Evolutionary conservation across 1,140 invertebrate species (phyloP).

Genomic region (Drosophila sturtevanti): DNA sequence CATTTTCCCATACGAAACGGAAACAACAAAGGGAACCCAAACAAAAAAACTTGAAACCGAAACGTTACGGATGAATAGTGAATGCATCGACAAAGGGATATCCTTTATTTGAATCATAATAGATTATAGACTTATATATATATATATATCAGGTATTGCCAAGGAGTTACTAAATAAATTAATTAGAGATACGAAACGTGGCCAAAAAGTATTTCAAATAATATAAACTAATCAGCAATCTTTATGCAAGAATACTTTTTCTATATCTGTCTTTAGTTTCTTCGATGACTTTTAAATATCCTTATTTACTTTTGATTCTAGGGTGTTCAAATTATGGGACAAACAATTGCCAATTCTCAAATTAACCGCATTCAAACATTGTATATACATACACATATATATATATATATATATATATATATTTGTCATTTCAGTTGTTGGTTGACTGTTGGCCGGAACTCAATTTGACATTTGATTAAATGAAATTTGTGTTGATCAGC

Average conservation of each 20-base stretch:
- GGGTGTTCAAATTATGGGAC: neutral
- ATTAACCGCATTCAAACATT: slow-evolving; percentile 45
- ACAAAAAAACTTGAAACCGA: slow-evolving; percentile 14
- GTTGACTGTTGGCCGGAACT: slow-evolving; percentile 56
- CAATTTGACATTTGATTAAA: slow-evolving; percentile 75
- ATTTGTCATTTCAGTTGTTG: slow-evolving; percentile 29
- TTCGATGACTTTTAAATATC: too few relatives aligned
- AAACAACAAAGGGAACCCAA: slow-evolving; percentile 17
- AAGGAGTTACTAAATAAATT: too few relatives aligned
- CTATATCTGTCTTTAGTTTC: too few relatives aligned
- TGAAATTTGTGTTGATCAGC: slow-evolving; percentile 48
- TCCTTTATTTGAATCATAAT: too few relatives aligned
- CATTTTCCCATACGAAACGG: slow-evolving; percentile 35
- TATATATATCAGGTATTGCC: too few relatives aligned
- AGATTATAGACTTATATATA: too few relatives aligned
- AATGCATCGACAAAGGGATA: neutral
- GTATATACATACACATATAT: slow-evolving; percentile 41
- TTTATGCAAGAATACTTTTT: too few relatives aligned
- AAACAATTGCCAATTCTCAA: slow-evolving; percentile 36
- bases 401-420: slow-evolving; percentile 50
- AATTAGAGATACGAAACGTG: too few relatives aligned
- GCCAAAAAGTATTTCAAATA: too few relatives aligned
- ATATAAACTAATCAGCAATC: too few relatives aligned
- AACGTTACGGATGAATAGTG: slow-evolving; percentile 7
- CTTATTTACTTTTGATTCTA: too few relatives aligned